Evolutionary conservation across 1,140 invertebrate genomes (phyloP), one percentile per base, ranked within the genome.

Genomic region (Argopecten irradians): DNA sequence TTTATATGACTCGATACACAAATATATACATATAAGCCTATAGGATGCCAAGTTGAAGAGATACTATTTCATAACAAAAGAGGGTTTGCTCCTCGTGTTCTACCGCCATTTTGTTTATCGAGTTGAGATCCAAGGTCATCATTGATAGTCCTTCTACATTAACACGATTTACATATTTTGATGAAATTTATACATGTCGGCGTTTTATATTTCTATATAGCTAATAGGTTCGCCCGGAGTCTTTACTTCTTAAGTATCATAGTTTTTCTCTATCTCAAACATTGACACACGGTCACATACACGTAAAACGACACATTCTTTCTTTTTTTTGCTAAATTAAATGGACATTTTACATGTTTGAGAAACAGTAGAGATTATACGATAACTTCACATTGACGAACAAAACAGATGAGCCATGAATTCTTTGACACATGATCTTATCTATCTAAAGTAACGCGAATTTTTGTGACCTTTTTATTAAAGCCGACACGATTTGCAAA

Each of bases 211-310:
- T 71, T n/a, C 55, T n/a, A n/a, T 71, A 5, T 71, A 71, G 55
- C 55, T 71, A 71, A 71, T 71, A n/a, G 55, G n/a, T 71, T 71
- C 55, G 55, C 55, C 55, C 55, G 5, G n/a, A n/a, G 22, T 71
- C n/a, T 46, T 16, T 19, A 46, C 13, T 46, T 19, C 43, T 71
- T 71, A 71, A 71, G 55, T 71, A 71, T 71, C 55, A 22, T 28
- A 16, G 55, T 71, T 71, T 71, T 28, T 71, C n/a, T 71, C 55
- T 71, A 7, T 16, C 55, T 46, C 43, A 71, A 28, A 71, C 55
- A 71, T 71, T 71, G 55, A 71, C 55, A 71, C 55, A 71, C n/a
- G n/a, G 55, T 71, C 55, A 71, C 55, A 71, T 71, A 71, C 55
- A 71, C 55, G 22, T 71, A n/a, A 71, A 71, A 71, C 28, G 55